Evolutionary conservation across 2,113 vertebrate species (phyloP).

Genomic region (Osmerus mordax): DNA sequence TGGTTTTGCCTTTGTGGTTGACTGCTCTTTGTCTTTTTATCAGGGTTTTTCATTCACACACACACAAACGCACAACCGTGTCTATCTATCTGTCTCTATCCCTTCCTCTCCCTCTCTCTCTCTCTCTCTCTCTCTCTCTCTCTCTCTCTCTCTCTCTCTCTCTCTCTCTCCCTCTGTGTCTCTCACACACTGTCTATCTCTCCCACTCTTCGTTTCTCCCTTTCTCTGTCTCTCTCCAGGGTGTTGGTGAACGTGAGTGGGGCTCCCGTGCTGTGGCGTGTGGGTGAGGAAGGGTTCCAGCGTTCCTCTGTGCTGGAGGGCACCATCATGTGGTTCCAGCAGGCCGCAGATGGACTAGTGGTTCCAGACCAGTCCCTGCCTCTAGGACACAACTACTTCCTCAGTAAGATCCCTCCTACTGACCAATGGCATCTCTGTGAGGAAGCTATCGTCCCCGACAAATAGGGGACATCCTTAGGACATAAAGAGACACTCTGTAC

Average conservation of each 20-base stretch:
- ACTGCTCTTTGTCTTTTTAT: too few relatives aligned
- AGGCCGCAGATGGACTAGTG: slow-evolving; percentile 83
- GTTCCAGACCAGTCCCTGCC: slow-evolving; percentile 82
- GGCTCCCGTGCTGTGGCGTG: slow-evolving; percentile 87
- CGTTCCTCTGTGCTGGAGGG: slow-evolving; percentile 87
- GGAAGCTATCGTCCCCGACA: too few relatives aligned
- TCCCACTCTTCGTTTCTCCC: neutral
- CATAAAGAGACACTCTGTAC: too few relatives aligned
- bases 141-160: neutral
- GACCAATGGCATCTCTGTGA: too few relatives aligned
- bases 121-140: neutral
- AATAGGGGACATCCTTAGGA: too few relatives aligned
- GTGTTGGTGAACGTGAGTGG: slow-evolving; percentile 83
- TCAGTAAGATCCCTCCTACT: slow-evolving; percentile 77
- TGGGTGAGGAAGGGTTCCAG: slow-evolving; percentile 82
- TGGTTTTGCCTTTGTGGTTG: too few relatives aligned
- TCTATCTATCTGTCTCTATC: too few relatives aligned
- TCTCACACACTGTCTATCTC: neutral
- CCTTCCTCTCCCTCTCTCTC: neutral
- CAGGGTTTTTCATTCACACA: too few relatives aligned
- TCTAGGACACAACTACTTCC: slow-evolving; percentile 92
- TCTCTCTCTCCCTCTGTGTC: neutral
- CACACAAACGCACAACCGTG: too few relatives aligned
- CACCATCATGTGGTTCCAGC: slow-evolving; percentile 81
- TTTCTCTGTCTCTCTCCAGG: slow-evolving; percentile 56